Evolutionary conservation across 2,113 vertebrate genomes (phyloP).

Genomic region (Sinosuthora webbiana): DNA sequence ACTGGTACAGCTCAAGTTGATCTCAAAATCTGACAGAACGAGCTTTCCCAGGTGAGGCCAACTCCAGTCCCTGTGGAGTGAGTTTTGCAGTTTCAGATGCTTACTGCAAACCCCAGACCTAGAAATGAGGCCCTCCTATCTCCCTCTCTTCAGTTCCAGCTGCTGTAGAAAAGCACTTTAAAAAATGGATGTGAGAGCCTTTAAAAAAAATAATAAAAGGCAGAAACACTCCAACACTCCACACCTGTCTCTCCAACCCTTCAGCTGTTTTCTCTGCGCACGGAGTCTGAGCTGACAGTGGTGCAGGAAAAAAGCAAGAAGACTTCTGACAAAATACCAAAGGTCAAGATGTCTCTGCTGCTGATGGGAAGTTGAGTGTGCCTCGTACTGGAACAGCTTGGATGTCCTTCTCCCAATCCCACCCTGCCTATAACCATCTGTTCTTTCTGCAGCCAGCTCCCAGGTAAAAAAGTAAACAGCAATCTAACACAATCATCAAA

Average conservation of each 20-base stretch:
- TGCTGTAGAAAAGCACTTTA: neutral
- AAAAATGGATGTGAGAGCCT: neutral
- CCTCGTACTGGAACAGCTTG: neutral
- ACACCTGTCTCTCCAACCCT: neutral
- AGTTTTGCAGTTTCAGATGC: neutral
- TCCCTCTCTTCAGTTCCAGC: neutral
- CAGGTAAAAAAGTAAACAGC: conserved; percentile 39
- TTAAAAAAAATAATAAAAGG: neutral
- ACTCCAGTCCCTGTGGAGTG: neutral
- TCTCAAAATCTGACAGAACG: neutral
- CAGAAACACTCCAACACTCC: neutral
- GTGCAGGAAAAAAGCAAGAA: neutral
- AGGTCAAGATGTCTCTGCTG: neutral
- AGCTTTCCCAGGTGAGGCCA: neutral
- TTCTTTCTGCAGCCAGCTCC: neutral
- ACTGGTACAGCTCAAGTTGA: neutral
- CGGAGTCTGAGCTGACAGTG: neutral
- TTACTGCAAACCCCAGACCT: neutral
- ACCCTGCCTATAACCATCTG: conserved; percentile 14
- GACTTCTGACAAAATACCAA: neutral
- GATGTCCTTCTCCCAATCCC: neutral
- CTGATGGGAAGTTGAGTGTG: neutral
- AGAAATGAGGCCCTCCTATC: neutral
- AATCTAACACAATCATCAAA: conserved; percentile 10
- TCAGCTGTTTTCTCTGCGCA: neutral